Conservation (phyloP, 2,113 vertebrate species). For the Lamprotornis superbus region DNA sequence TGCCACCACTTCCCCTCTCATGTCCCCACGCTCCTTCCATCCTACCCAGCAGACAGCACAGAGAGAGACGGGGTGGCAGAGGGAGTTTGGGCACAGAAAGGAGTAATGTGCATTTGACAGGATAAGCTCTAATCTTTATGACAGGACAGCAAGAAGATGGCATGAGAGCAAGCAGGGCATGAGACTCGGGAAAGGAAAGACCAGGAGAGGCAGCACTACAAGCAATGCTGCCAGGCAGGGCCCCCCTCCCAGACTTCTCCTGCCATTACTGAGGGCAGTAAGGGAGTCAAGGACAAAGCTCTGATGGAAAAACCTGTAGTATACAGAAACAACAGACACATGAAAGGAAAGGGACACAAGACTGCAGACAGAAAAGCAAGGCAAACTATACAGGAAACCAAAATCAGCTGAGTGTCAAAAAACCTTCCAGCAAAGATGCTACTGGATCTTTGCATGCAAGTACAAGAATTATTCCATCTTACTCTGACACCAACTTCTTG, state of each 20-base stretch:
- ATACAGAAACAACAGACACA: background rate
- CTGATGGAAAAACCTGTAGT: background rate
- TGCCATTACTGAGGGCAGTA: background rate
- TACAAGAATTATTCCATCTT: background rate
- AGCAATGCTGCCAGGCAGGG: background rate
- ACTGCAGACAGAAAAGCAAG: background rate
- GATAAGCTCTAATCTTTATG: background rate
- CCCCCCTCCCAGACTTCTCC: background rate
- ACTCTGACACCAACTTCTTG: background rate
- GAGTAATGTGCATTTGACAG: background rate
- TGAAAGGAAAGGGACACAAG: background rate
- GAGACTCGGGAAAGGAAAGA: background rate
- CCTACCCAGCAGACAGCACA: fast-evolving
- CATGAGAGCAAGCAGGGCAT: background rate
- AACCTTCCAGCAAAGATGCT: background rate
- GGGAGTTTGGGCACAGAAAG: background rate
- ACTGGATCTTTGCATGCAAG: background rate
- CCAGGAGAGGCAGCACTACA: background rate
- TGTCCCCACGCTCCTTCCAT: background rate
- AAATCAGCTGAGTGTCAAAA: background rate
- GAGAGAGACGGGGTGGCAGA: fast-evolving
- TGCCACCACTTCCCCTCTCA: background rate
- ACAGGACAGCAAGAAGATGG: background rate
- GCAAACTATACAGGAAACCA: background rate
- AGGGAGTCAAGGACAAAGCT: background rate